phyloP scores from a whole-genome alignment of 2,113 vertebrate species.

The Chaetorhynchus papuensis region DNA sequence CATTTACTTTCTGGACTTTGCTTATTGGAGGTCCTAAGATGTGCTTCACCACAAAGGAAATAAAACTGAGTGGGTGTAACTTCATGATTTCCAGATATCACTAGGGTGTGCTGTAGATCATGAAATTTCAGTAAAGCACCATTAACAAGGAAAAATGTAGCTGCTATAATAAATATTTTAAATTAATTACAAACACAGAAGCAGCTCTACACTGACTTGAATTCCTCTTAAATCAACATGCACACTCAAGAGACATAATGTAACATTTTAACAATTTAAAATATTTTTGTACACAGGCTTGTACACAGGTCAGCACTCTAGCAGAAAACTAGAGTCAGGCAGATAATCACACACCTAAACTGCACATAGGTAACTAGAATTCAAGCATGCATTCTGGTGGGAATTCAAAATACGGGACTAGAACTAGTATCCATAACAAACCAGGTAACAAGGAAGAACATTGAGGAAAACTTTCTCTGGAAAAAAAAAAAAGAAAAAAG shows the following conservation, averaged over 20 bases:
- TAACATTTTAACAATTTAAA: not conserved
- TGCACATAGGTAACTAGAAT: not conserved
- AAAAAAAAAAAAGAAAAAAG: not conserved
- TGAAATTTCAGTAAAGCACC: conserved; percentile 31
- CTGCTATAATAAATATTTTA: conserved; percentile 6
- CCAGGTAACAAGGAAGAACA: not conserved
- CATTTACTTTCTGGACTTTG: not conserved
- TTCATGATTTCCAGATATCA: conserved; percentile 40
- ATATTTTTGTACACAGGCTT: not conserved
- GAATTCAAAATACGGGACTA: not conserved
- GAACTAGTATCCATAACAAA: not conserved
- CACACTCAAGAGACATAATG: not conserved
- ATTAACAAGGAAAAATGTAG: not conserved
- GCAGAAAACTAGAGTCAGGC: not conserved
- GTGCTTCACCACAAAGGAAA: not conserved
- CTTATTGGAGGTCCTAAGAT: not conserved
- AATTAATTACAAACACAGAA: conserved; percentile 13
- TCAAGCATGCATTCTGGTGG: not conserved
- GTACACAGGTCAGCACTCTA: not conserved
- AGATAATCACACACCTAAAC: not conserved
- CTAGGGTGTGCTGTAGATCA: conserved; percentile 71
- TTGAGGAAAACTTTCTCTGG: not conserved
- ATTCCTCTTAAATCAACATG: not conserved
- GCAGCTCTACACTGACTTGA: not conserved
- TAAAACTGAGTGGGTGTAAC: not conserved